phyloP scores from a whole-genome alignment of 2,113 vertebrate genomes.

The Noturus placidus region DNA sequence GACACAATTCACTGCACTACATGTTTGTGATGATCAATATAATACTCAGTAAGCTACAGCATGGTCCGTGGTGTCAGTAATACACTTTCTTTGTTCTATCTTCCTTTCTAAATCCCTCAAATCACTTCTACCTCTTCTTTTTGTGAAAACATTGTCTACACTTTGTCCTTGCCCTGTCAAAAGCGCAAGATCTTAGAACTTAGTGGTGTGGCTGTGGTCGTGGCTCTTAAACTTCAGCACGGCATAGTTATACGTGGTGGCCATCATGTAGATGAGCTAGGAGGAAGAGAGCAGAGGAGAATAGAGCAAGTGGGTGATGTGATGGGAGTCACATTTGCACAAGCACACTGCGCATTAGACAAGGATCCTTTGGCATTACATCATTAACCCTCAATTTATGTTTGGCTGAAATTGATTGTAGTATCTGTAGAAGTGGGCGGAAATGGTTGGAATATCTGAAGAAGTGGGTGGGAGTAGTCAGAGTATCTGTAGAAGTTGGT shows the following conservation, averaged over 20 bases:
- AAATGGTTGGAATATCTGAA: neutral
- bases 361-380: neutral
- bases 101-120: constrained; percentile 14
- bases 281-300: constrained; percentile 89
- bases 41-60: constrained; percentile 39
- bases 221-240: constrained; percentile 95
- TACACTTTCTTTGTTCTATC: constrained; percentile 13
- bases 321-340: constrained; percentile 18
- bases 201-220: constrained; percentile 90
- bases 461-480: neutral
- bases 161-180: constrained; percentile 71
- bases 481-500: neutral
- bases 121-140: constrained; percentile 54
- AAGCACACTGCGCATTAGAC: neutral
- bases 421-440: neutral
- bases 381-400: neutral
- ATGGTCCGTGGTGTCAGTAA: constrained; percentile 45
- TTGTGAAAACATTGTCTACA: constrained; percentile 63
- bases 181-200: constrained; percentile 81
- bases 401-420: neutral
- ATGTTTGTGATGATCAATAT: constrained; percentile 12
- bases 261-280: constrained; percentile 96
- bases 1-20: constrained; percentile 36
- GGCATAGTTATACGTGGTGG: constrained; percentile 92
- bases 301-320: constrained; percentile 71